Base-by-base conservation (phyloP, 2,113 vertebrate genomes). In the Anser cygnoides region DNA sequence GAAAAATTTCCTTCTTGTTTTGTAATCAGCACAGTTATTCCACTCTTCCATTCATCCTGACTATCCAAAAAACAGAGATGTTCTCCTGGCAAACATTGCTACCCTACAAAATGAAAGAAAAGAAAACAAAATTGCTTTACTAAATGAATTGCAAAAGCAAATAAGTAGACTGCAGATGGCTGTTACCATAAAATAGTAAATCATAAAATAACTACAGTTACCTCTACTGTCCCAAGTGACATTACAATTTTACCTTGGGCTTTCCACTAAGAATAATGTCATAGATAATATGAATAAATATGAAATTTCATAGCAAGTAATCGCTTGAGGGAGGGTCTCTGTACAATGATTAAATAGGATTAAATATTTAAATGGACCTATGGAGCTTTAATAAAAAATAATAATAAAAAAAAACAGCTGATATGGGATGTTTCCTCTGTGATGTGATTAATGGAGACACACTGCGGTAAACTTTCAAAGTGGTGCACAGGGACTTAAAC, bases 301-400 rank as follows among this genome's bases (percentile, higher is more conserved):
- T 15, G 11, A 86, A 66, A 88, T 57, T 77, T 92, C 28, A 52
- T 55, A 63, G 11, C 39, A 93, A 94, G 77, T 86, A 93, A 63
- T 90, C 90, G 31, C 46, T 93, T 74, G 57, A 84, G 43, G 68
- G 68, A 84, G 22, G 19, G 23, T 84, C 19, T 77, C 57, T 84
- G 7, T 65, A 59, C 9, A 57, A 37, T 75, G 79, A 92, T 78
- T 87, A 90, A 8, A 50, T 62, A 82, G 5, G 33, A 73, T 61
- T 87, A 95, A 94, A 93, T 87, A 94, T 78, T 86, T 90, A 89
- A 81, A 86, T 50, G 2, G 26, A 74, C 2, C 7, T 50, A n/a
- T 70, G 13, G 12, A 44, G 10, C 66, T 90, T 63, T 74, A 74
- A 77, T 77, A 49, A 49, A 49, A 49, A 49, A 49, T 10, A 49